phyloP scores from a whole-genome alignment of 1,140 invertebrate species.

The Heterodera carotae region DNA sequence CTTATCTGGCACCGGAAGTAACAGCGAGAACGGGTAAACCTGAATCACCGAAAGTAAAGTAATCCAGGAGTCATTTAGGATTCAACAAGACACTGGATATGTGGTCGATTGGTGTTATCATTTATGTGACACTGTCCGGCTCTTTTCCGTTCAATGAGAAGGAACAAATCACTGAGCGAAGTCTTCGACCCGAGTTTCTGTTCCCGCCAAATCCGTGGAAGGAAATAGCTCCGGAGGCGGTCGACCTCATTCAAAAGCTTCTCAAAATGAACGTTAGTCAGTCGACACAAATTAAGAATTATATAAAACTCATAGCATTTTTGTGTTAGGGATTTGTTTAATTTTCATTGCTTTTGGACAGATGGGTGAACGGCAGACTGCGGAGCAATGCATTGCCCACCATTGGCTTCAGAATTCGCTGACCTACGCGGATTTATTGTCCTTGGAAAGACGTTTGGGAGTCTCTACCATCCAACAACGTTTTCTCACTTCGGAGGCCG shows the following conservation, averaged over 20 bases:
- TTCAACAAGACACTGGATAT: constrained; percentile 98
- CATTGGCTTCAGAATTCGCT: constrained; percentile 7
- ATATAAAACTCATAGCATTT: too few species aligned
- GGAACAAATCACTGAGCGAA: constrained; percentile 98
- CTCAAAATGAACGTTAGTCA: constrained; percentile 69
- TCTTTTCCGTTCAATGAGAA: constrained; percentile 99
- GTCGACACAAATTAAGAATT: background rate
- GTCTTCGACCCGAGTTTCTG: constrained; percentile 98
- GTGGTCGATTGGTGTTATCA: constrained; percentile 98
- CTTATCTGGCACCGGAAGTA: constrained; percentile 86
- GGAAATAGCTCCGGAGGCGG: constrained; percentile 91
- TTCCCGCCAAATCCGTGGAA: constrained; percentile 95
- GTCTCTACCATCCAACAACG: background rate
- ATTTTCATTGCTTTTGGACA: background rate
- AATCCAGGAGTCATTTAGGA: constrained; percentile 71
- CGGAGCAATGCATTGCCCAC: constrained; percentile 7
- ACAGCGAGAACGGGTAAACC: constrained; percentile 74
- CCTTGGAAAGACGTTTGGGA: background rate
- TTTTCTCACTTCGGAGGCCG: constrained; percentile 1
- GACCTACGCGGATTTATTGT: constrained; percentile 11
- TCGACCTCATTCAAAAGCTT: constrained; percentile 94
- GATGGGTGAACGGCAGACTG: background rate
- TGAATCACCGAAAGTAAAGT: background rate
- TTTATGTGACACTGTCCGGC: constrained; percentile 85
- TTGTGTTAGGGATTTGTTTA: too few species aligned